Base-by-base conservation (phyloP, 2,888 invertebrate genomes). In the Lasioglossum zephyrum region DNA sequence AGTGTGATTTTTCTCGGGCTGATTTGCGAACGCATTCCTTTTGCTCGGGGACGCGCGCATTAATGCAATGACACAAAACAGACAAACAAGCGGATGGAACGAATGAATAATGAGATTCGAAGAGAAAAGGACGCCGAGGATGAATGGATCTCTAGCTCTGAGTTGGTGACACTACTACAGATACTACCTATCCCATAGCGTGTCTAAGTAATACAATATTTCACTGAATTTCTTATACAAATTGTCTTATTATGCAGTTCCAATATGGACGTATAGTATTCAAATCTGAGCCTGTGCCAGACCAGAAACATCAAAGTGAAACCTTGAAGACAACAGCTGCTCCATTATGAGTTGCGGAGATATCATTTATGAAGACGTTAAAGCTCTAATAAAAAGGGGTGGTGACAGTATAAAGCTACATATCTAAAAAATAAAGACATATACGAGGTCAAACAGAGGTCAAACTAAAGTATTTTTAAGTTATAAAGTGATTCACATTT, bases 1-100 rank as follows among this genome's bases (percentile, higher is more conserved):
- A 79, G 82, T 73, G 70, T 53, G 82, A 79, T 80, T 49, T 76
- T 85, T 79, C 74, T 80, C 31, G n/a, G 41, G 77, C 63, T 75
- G 87, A 87, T 87, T 82, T 82, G 73, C 82, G 77, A 82, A 72
- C 77, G 60, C 49, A 44, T 6, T 41, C 70, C 36, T 60, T 75
- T 39, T 39, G 13, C 73, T 8, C 22, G 16, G 41, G 41, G n/a
- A 39, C 22, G 39, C 31, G 36, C n/a, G 39, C 57, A 73, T 77
- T 69, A 79, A 60, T 44, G 26, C 36, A 73, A 73, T 57, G 69
- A 75, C 73, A 76, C 36, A 13, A 72, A 72, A 76, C 72, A 60
- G 80, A 60, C 74, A 69, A 60, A 47, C 36, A 63, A 60, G 22
- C 18, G 26, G 57, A 73, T 44, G 26, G 31, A 6, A 53, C 22